Percentiles rank a stretch among this genome's conserved stretches.
Conservation (phyloP, 2,888 invertebrate genomes). For the Platycheirus rosarum region DNA sequence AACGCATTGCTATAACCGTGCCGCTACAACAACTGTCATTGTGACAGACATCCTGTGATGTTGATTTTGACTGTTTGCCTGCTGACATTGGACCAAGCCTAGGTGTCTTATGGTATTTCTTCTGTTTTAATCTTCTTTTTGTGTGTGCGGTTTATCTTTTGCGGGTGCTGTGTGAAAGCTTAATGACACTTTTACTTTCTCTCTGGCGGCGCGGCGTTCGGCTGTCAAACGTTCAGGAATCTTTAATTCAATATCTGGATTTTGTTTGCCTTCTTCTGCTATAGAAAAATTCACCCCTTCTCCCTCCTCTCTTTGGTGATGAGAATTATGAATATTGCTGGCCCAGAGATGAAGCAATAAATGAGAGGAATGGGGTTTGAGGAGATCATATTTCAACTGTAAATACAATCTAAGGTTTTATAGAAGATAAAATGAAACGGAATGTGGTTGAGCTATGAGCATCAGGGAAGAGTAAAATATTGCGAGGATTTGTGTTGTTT, state of each 20-base stretch:
- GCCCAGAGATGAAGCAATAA: conserved; percentile 10
- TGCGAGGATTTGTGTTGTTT: conserved; percentile 42
- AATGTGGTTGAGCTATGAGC: conserved; percentile 11
- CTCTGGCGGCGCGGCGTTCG: too few relatives aligned
- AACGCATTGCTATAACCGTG: not conserved
- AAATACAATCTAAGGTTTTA: not conserved
- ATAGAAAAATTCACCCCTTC: not conserved
- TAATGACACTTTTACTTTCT: conserved; percentile 68
- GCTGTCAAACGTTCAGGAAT: conserved; percentile 51
- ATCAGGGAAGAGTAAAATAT: conserved; percentile 1
- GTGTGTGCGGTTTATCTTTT: not conserved
- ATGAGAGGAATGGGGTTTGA: too few relatives aligned
- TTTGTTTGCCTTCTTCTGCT: conserved; percentile 18
- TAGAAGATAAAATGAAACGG: conserved; percentile 17
- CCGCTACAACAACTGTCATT: conserved; percentile 3
- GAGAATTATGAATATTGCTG: conserved; percentile 54
- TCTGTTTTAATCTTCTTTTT: conserved; percentile 39
- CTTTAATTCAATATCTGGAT: conserved; percentile 48
- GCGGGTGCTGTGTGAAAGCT: conserved; percentile 51
- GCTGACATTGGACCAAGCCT: conserved; percentile 55
- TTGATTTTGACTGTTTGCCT: conserved; percentile 25
- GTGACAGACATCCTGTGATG: conserved; percentile 42
- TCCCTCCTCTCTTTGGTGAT: not conserved
- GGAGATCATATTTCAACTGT: conserved; percentile 34
- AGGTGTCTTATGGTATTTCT: conserved; percentile 44